These are phyloP conservation scores for Drosophila stalkeri DNA, from an alignment of 2,888 invertebrate genomes.

Conservation along the genomic window DNA sequence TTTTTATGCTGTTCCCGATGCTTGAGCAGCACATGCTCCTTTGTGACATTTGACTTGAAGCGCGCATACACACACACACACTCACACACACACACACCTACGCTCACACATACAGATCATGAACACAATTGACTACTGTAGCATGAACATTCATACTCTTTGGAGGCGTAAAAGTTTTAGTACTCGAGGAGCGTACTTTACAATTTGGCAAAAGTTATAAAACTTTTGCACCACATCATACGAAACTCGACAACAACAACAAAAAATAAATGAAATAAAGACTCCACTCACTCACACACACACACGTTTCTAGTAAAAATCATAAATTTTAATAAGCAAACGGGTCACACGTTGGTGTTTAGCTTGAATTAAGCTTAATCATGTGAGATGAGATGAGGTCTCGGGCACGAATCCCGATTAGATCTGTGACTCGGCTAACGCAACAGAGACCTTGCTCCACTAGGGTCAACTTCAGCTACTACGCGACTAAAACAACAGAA, in stretches of 20 bases:
- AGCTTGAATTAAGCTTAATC: conserved; percentile 53
- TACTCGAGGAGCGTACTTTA: conserved; percentile 55
- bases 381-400: conserved; percentile 20
- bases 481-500: no score
- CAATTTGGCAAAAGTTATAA: conserved; percentile 66
- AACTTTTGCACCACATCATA: conserved; percentile 50
- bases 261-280: neutral
- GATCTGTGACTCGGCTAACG: neutral
- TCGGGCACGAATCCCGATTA: neutral
- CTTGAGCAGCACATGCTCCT: conserved; percentile 63
- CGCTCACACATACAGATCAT: conserved; percentile 21
- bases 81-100: conserved; percentile 5
- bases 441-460: no score
- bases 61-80: conserved; percentile 25
- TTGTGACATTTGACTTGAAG: conserved; percentile 71
- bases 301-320: conserved; percentile 20
- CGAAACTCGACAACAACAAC: neutral
- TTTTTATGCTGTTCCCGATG: conserved; percentile 51
- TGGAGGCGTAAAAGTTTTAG: conserved; percentile 67
- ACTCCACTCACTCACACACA: neutral
- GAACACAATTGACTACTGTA: conserved; percentile 59
- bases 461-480: no score
- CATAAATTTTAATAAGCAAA: conserved; percentile 68
- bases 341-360: conserved; percentile 23
- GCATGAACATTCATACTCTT: conserved; percentile 65